Percentiles rank a stretch among this genome's conserved stretches.
Evolutionary conservation across 1,140 invertebrate species (phyloP).

Genomic region (Drosophila yakuba): DNA sequence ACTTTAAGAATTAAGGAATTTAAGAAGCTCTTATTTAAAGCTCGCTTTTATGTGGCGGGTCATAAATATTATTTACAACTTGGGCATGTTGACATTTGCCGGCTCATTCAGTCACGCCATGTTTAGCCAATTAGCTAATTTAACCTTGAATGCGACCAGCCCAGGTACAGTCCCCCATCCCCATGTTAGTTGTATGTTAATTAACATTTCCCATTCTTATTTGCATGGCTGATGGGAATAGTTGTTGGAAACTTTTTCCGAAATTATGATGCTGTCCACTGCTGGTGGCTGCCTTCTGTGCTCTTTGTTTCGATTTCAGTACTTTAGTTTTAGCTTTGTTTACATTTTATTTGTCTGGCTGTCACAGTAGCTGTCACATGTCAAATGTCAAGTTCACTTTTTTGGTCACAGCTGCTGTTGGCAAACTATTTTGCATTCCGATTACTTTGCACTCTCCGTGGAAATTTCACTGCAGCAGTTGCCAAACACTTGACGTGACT

Average conservation of each 20-base stretch:
- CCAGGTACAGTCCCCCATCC: slow-evolving; percentile 7
- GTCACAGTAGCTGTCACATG: slow-evolving; percentile 63
- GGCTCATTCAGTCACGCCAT: slow-evolving; percentile 49
- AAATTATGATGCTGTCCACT: slow-evolving; percentile 48
- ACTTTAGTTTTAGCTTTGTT: slow-evolving; percentile 17
- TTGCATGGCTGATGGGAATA: slow-evolving; percentile 17
- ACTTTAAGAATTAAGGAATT: slow-evolving; percentile 10
- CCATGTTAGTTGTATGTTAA: slow-evolving; percentile 17
- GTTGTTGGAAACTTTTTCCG: slow-evolving; percentile 17
- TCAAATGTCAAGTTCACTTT: slow-evolving; percentile 69
- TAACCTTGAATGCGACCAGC: slow-evolving; percentile 24
- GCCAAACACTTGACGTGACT: slow-evolving; percentile 59
- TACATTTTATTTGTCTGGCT: slow-evolving; percentile 70
- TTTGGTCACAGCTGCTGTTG: slow-evolving; percentile 55
- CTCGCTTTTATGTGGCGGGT: slow-evolving; percentile 21
- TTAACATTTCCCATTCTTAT: slow-evolving; percentile 4
- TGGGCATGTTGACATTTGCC: slow-evolving; percentile 39
- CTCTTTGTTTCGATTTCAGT: slow-evolving; percentile 24
- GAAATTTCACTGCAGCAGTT: slow-evolving; percentile 52
- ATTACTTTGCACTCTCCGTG: slow-evolving; percentile 56
- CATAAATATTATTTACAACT: slow-evolving; percentile 47
- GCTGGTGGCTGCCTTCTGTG: slow-evolving; percentile 5
- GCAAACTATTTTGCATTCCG: slow-evolving; percentile 75
- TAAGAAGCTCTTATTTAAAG: slow-evolving; percentile 1
- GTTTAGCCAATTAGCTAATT: slow-evolving; percentile 59